Evolutionary conservation across 1,140 invertebrate genomes (phyloP), one percentile per base, ranked within the genome.

Genomic region (Pseudoatta argentina): DNA sequence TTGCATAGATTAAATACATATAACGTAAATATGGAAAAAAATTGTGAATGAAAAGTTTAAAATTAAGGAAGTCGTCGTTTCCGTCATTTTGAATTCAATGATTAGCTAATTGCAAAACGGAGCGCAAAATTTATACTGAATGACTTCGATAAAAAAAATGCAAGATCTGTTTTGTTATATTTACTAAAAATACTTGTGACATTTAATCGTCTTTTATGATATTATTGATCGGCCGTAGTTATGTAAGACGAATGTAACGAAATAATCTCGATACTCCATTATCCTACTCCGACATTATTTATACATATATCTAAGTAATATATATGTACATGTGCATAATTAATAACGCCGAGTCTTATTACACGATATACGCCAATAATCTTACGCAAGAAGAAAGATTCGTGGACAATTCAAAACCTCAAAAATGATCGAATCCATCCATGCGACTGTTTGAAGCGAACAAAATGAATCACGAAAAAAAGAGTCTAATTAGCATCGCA

Each of bases 101-200:
- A 48, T 78, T 67, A 51, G n/a, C 8, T 34, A 78, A 78, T 34
- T 53, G 44, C 7, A 61, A 78, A 59, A 75, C 55, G 5, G 7
- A 78, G 44, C 12, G 39, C 1, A 21, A 44, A 78, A 27, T 67
- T 66, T 66, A 48, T 34, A 10, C 39, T 44, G 39, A 27, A 39
- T 39, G 67, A 69, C 27, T 67, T 39, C n/a, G 14, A 55, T 55
- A n/a, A 3, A n/a, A 81, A 81, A 82, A 48, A 72, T 44, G 27
- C 34, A 44, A 24, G 34, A 1, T 57, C 2, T 16, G 18, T 57
- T 57, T 59, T 59, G 16, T 72, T 81, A 55, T 10, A 48, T 81
- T 71, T 71, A 21, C 0, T 44, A 6, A 51, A 63, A 64, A 66
- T 7, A 53, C 18, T n/a, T 39, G 8, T 71, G 77, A 69, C 2